Percentiles rank a stretch among this genome's conserved stretches.
Evolutionary conservation across 2,888 invertebrate species (phyloP).

Genomic region (Dorcus parallelipipedus): DNA sequence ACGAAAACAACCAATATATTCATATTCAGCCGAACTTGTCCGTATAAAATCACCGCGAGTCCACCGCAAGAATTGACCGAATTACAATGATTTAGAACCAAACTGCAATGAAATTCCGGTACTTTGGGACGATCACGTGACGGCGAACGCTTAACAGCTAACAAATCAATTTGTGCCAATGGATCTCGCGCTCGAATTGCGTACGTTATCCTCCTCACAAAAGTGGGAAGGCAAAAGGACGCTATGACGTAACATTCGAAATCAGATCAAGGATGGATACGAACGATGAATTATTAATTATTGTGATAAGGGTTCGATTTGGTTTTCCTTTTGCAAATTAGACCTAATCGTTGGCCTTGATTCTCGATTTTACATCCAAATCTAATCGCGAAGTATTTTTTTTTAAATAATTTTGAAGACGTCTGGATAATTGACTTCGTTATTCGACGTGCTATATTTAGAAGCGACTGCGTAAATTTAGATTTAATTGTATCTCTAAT

Average conservation of each 20-base stretch:
- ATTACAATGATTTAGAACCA: no score
- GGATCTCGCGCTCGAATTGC: constrained; percentile 2
- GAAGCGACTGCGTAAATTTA: constrained; percentile 1
- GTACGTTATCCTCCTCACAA: not conserved
- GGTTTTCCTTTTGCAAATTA: no score
- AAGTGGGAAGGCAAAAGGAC: not conserved
- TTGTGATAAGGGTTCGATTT: no score
- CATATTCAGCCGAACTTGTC: constrained; percentile 1
- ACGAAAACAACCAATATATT: constrained; percentile 5
- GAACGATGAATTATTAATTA: not conserved
- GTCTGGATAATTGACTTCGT: no score
- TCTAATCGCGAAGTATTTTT: no score
- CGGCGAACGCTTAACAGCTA: not conserved
- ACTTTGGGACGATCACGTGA: not conserved
- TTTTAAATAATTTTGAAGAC: no score
- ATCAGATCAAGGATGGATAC: constrained; percentile 10
- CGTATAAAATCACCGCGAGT: no score
- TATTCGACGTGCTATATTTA: constrained; percentile 1
- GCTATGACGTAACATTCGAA: constrained; percentile 1
- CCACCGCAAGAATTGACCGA: no score
- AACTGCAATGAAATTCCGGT: no score
- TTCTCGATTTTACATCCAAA: no score
- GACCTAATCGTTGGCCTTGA: no score
- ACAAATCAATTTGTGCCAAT: constrained; percentile 6
- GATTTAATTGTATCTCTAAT: not conserved